Evolutionary conservation across 2,113 vertebrate genomes (phyloP).

Genomic region (Meles meles): DNA sequence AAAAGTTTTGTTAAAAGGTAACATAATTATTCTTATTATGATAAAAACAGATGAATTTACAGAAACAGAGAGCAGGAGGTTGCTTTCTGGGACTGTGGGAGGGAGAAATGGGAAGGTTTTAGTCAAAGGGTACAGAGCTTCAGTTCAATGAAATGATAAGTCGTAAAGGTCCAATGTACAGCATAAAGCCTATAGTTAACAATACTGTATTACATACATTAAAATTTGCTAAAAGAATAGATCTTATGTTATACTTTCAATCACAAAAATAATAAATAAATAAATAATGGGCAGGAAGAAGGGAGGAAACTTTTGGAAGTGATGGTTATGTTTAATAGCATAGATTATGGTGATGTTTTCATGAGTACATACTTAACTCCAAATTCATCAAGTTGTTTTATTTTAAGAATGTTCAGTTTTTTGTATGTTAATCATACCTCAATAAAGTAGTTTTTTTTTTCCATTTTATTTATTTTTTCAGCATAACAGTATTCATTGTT

Average conservation of each 20-base stretch:
- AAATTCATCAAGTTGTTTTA: not conserved
- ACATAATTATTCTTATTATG: not conserved
- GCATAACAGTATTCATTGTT: too few species aligned
- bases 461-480: too few species aligned
- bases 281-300: too few species aligned
- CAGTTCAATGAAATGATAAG: not conserved
- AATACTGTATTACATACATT: not conserved
- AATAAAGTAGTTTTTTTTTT: too few species aligned
- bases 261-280: not conserved
- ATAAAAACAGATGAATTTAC: not conserved
- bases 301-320: too few species aligned
- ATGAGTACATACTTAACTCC: not conserved
- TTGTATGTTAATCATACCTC: not conserved
- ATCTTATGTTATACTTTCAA: not conserved
- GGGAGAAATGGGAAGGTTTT: not conserved
- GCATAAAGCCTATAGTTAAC: not conserved
- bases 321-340: not conserved
- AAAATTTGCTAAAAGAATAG: not conserved
- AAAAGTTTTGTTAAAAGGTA: too few species aligned
- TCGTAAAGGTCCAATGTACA: not conserved
- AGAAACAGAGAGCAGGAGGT: not conserved
- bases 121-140: not conserved
- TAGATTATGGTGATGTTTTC: not conserved
- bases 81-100: not conserved
- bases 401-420: not conserved